Conservation (phyloP, 2,797 vertebrate genomes). For the Margarornis squamiger region DNA sequence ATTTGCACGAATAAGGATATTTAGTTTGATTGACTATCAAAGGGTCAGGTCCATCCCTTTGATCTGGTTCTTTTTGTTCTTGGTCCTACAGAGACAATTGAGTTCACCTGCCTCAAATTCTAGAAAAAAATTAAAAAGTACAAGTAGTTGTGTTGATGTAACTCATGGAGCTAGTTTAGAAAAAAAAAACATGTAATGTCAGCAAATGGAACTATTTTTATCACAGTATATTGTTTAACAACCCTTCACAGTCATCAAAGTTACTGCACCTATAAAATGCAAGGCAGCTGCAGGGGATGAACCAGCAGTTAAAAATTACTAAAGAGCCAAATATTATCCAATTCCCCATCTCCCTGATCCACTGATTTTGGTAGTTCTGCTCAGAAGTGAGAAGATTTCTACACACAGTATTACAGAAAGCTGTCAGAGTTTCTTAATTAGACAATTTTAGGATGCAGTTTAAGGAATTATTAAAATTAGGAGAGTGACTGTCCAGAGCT, state of each 20-base stretch:
- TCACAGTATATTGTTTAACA: conserved; percentile 73
- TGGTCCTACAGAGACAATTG: not conserved
- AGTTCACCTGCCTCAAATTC: conserved; percentile 1
- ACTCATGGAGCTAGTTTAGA: conserved; percentile 68
- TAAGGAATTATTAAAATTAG: not conserved
- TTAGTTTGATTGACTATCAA: not conserved
- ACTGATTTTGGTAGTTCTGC: not conserved
- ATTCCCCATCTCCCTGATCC: not conserved
- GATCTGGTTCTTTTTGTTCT: not conserved
- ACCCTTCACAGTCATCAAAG: conserved; percentile 73
- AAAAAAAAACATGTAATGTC: conserved; percentile 65
- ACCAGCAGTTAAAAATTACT: conserved; percentile 71
- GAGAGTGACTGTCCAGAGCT: not conserved
- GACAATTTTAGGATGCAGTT: not conserved
- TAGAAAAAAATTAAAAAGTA: not conserved
- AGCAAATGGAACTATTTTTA: conserved; percentile 78
- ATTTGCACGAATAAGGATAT: not conserved
- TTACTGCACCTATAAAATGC: conserved; percentile 74
- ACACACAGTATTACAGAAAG: not conserved
- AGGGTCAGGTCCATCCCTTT: not conserved
- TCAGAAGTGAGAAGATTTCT: not conserved
- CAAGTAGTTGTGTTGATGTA: conserved; percentile 55
- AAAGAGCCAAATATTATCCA: conserved; percentile 56
- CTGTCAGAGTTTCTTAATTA: not conserved
- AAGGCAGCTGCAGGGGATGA: conserved; percentile 64